Base-by-base conservation (phyloP, 2,888 invertebrate species). In the Apoda limacodes region DNA sequence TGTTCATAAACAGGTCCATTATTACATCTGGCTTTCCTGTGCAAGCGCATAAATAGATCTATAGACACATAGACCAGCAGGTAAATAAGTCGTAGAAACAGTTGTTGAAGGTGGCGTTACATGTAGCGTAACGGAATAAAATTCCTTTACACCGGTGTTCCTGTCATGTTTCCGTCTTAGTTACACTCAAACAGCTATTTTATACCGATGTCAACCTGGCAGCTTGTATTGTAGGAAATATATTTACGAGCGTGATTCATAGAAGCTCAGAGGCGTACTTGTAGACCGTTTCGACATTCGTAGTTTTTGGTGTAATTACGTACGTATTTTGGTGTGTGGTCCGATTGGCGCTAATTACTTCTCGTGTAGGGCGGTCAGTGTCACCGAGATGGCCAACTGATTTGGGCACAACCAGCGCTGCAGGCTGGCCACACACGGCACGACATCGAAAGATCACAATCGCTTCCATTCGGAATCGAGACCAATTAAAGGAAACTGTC, bases 401-500 rank as follows among this genome's bases (percentile, higher is more conserved):
- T 65, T 62, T 64, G 55, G 57, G 57, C 54, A 58, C 57, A 52
- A 54, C 58, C 43, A 41, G 43, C 42, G 38, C 30, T 31, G 14
- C 33, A n/a, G 13, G 42, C 31, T 36, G 51, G 54, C 55, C 50
- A 47, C 55, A 54, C 53, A 50, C 43, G 45, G 35, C 45, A 45
- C 45, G 46, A 46, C 48, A n/a, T n/a, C n/a, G n/a, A n/a, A 22
- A 42, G 65, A 67, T 66, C 60, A 54, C 55, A 53, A 61, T 64
- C 59, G 40, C 38, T 39, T 36, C 51, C 60, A 62, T 68, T 68
- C 52, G 46, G 55, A 62, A 68, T 64, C 57, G 49, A 54, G 40
- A 54, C 71, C 71, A 69, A 74, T 74, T 71, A 74, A 60, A 62
- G 69, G 43, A 63, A 64, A 69, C 64, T 59, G 59, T 52, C 60